Evolutionary conservation across 2,113 vertebrate genomes (phyloP).

Genomic region (Carassius gibelio): DNA sequence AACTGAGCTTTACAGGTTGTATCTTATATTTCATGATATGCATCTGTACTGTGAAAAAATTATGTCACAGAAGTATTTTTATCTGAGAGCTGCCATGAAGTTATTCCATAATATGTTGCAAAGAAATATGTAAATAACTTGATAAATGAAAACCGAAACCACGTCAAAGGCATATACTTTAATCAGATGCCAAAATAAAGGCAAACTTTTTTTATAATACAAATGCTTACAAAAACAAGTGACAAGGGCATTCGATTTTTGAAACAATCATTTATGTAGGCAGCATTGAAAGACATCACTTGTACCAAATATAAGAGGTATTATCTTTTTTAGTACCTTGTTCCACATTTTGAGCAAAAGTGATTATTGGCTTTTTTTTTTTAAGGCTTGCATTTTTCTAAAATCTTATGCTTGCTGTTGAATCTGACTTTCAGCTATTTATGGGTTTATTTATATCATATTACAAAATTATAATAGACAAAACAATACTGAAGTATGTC

Average conservation of each 20-base stretch:
- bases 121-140: neutral
- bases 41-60: neutral
- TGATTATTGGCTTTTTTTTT: neutral
- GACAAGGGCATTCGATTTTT: slow-evolving; percentile 11
- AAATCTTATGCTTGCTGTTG: neutral
- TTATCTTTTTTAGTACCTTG: neutral
- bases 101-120: neutral
- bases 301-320: slow-evolving; percentile 8
- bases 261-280: slow-evolving; percentile 5
- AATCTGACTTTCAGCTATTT: neutral
- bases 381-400: neutral
- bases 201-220: slow-evolving; percentile 42
- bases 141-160: neutral
- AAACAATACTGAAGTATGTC: slow-evolving; percentile 16
- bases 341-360: neutral
- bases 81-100: neutral
- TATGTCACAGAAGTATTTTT: too few relatives aligned
- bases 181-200: slow-evolving; percentile 23
- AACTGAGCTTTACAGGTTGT: neutral
- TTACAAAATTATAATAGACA: neutral
- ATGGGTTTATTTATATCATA: neutral
- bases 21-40: neutral
- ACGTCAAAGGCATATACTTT: slow-evolving; percentile 24
- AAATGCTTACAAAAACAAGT: slow-evolving; percentile 47
- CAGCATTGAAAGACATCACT: slow-evolving; percentile 20